phyloP scores from a whole-genome alignment of 2,888 invertebrate species.

The Rotaria sp. region DNA sequence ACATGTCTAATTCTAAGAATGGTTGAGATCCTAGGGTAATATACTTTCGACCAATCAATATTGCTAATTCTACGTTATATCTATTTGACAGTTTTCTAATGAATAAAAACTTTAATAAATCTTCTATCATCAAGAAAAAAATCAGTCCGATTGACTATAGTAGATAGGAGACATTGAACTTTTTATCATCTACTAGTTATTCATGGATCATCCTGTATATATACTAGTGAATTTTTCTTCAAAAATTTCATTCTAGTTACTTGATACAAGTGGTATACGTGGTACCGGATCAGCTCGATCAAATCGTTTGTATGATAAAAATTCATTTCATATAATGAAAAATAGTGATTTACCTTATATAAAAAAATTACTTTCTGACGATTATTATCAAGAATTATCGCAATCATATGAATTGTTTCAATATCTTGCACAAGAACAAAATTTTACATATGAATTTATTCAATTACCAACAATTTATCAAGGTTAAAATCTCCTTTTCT shows the following conservation, averaged over 20 bases:
- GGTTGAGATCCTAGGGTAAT: no score
- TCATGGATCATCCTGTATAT: no score
- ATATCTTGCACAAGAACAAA: constrained; percentile 8
- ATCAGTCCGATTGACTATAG: no score
- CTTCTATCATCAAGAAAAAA: no score
- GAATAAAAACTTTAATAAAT: no score
- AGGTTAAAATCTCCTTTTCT: background rate
- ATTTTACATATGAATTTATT: constrained; percentile 16
- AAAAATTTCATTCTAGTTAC: background rate
- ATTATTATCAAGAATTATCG: background rate
- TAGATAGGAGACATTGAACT: no score
- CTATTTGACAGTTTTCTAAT: no score
- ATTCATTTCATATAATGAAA: background rate
- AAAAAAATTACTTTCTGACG: background rate
- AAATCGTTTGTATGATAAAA: constrained; percentile 16
- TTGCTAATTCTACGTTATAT: no score
- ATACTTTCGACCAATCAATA: no score
- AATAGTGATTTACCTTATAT: constrained; percentile 18
- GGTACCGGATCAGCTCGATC: background rate
- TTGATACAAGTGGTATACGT: background rate
- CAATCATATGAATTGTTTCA: background rate
- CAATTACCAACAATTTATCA: background rate
- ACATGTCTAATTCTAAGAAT: no score
- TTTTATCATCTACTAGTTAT: no score
- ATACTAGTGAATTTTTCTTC: background rate